Percentiles rank a stretch among this genome's conserved stretches.
phyloP scores from a whole-genome alignment of 37 sponge, comb jelly and placozoan species.

The Aphrocallistes beatrix region DNA sequence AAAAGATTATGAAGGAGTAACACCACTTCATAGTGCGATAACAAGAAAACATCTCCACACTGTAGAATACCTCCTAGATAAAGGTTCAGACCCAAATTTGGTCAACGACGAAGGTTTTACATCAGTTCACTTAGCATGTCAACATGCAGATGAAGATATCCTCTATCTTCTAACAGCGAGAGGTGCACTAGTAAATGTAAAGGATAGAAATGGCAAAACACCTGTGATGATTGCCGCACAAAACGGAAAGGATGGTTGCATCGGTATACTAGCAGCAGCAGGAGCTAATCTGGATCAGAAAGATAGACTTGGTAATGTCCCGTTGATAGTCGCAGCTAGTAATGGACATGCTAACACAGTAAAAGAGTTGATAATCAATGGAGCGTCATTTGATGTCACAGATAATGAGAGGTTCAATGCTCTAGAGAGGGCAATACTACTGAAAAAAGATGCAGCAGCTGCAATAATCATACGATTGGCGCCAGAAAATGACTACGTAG shows the following conservation, averaged over 20 bases:
- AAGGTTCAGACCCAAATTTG: not conserved
- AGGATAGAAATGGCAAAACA: not conserved
- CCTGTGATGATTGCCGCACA: not conserved
- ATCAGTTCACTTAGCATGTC: not conserved
- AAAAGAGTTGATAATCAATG: not conserved
- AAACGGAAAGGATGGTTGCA: slow-evolving; percentile 6
- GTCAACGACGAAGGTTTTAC: not conserved
- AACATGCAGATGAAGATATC: not conserved
- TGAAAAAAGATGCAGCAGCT: not conserved
- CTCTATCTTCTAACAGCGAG: slow-evolving; percentile 12
- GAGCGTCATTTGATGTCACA: not conserved
- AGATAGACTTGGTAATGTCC: not conserved
- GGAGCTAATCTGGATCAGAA: not conserved
- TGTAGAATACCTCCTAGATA: not conserved
- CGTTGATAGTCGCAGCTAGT: not conserved
- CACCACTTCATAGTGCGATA: not conserved
- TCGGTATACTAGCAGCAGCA: not conserved
- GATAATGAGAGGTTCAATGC: not conserved
- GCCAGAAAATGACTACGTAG: not conserved
- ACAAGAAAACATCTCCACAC: not conserved
- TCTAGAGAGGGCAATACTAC: not conserved
- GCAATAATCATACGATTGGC: not conserved
- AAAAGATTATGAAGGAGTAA: not conserved
- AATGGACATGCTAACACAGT: not conserved
- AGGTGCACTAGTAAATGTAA: not conserved